These are phyloP conservation scores for Ancistrus triradiatus DNA, from an alignment of 2,113 vertebrate genomes.

Conservation along the genomic window DNA sequence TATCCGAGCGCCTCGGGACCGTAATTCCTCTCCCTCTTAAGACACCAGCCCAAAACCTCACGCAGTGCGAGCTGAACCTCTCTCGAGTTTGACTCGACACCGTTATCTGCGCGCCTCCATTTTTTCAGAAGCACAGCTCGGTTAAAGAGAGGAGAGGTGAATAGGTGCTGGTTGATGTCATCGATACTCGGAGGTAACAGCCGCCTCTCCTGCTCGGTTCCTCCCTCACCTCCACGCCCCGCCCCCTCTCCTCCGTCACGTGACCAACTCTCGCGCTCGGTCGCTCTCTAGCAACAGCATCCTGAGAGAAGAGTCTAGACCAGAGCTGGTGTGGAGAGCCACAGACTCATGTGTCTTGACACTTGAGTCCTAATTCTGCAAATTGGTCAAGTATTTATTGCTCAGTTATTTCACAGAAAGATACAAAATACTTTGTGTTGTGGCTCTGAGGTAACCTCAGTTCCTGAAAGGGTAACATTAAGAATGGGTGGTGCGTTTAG, in stretches of 20 bases:
- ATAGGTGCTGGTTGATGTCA: slow-evolving; percentile 46
- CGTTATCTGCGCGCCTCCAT: slow-evolving; percentile 43
- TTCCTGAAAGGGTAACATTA: too few species aligned
- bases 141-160: slow-evolving; percentile 1
- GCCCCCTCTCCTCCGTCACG: slow-evolving; percentile 3
- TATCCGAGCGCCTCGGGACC: background rate
- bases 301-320: background rate
- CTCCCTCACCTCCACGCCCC: slow-evolving; percentile 13
- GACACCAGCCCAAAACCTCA: background rate
- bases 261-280: slow-evolving; percentile 8
- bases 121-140: slow-evolving; percentile 20
- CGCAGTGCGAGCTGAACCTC: background rate
- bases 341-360: too few species aligned
- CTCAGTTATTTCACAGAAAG: too few species aligned
- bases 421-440: too few species aligned
- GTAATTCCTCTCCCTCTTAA: slow-evolving; percentile 5
- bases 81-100: background rate
- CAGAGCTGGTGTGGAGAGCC: background rate
- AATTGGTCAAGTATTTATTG: too few species aligned
- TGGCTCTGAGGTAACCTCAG: too few species aligned
- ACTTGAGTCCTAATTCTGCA: too few species aligned
- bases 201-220: slow-evolving; percentile 16
- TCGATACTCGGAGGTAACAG: slow-evolving; percentile 35
- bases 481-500: too few species aligned
- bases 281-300: background rate